Base-by-base conservation (phyloP, 35 echinoderm and acorn worm species). In the Ptychodera flava region DNA sequence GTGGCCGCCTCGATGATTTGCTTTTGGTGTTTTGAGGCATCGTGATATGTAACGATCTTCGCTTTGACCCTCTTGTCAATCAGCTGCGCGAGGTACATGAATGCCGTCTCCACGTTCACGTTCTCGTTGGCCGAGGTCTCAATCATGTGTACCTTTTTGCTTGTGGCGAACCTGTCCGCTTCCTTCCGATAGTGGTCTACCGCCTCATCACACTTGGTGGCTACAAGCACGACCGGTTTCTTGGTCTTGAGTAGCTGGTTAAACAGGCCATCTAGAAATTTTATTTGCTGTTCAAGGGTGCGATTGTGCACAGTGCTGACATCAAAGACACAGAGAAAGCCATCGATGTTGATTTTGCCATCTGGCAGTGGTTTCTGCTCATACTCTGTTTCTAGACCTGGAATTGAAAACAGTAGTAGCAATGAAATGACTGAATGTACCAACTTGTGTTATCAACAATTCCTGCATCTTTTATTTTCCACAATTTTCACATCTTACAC, bases 71-170 rank as follows among this genome's bases (percentile, higher is more conserved):
- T 80, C 38, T 86, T 94, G 52, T 99, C 96, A 37, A 99, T 87
- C 32, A 83, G 85, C 32, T 88, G 77, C 16, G 91, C 93, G 15
- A 99, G 36, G 16, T 79, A 83, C 10, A 91, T 33, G 78, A 99
- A 99, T 1, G 96, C 90, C 16, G 94, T 77, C 28, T 94, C 89
- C 10, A 99, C 93, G 35, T 99, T 99, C 16, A 99, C 96, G 30
- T 85, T 88, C 1, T 94, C 92, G 16, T 83, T 82, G 1, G 96
- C 93, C 0, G 96, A 99, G 12, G 96, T 99, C 88, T 99, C 96
- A 12, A 86, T 31, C 0, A 94, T 81, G 14, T 77, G 33, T n/a
- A 90, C 37, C 80, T 91, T 92, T 37, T 88, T 89, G 78, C 90
- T 94, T n/a, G 38, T 36, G 0, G 85, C 86, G 38, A 94, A 85